A percentile compares a stretch with the other conserved stretches of the same genome.
phyloP scores from a whole-genome alignment of 2,797 vertebrate species.

The Ctenopoma multispine region DNA sequence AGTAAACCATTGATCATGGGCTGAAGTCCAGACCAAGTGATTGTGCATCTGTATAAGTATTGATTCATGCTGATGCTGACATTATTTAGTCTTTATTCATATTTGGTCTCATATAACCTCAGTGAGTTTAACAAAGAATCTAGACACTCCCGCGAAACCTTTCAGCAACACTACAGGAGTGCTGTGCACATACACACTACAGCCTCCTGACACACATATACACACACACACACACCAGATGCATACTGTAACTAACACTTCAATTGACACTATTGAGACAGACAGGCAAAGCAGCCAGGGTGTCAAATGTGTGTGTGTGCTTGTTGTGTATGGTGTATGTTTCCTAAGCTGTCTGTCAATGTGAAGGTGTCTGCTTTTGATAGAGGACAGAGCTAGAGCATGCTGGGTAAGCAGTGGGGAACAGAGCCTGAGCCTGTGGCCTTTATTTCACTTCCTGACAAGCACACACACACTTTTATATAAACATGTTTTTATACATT shows the following conservation, averaged over 20 bases:
- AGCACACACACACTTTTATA: constrained; percentile 24
- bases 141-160: constrained; percentile 69
- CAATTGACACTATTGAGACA: constrained; percentile 66
- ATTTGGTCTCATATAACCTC: constrained; percentile 71
- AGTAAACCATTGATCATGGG: constrained; percentile 79
- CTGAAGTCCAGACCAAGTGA: constrained; percentile 74
- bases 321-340: constrained; percentile 22
- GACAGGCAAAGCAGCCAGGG: constrained; percentile 41
- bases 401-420: constrained; percentile 75
- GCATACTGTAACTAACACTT: constrained; percentile 32
- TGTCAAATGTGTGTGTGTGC: constrained; percentile 24
- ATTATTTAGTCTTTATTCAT: constrained; percentile 85
- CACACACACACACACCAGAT: constrained; percentile 27
- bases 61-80: constrained; percentile 82
- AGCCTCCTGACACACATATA: constrained; percentile 37
- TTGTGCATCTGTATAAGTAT: constrained; percentile 81
- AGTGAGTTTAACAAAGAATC: constrained; percentile 75
- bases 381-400: constrained; percentile 56
- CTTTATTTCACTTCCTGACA: constrained; percentile 65
- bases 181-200: constrained; percentile 47
- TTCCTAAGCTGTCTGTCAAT: constrained; percentile 60
- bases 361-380: constrained; percentile 69
- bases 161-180: constrained; percentile 80
- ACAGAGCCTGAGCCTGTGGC: constrained; percentile 64
- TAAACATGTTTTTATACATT: constrained; percentile 21